A percentile compares a stretch with the other conserved stretches of the same genome.
These are phyloP conservation scores for Onthophagus taurus DNA, from an alignment of 1,140 invertebrate species.

Conservation along the genomic window DNA sequence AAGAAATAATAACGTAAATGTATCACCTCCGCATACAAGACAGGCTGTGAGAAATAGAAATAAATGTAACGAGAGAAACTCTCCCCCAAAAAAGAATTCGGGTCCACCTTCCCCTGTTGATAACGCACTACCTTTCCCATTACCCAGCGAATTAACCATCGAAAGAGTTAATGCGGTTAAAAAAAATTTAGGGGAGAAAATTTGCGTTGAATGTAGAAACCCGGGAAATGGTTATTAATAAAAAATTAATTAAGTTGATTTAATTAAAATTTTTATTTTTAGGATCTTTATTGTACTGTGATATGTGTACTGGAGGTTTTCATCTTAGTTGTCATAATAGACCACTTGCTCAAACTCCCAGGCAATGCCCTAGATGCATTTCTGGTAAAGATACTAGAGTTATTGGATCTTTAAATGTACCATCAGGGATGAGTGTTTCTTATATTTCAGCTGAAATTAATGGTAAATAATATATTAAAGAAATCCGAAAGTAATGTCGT, in stretches of 20 bases:
- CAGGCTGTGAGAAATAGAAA: conserved; percentile 34
- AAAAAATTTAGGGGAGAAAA: conserved; percentile 31
- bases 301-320: conserved; percentile 42
- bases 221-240: conserved; percentile 33
- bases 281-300: conserved; percentile 41
- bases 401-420: conserved; percentile 23
- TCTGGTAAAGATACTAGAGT: conserved; percentile 24
- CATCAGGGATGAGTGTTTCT: conserved; percentile 29
- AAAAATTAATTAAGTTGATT: background rate
- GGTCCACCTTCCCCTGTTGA: conserved; percentile 11
- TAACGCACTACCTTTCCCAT: conserved; percentile 21
- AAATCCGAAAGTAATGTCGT: no score
- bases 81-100: conserved; percentile 28
- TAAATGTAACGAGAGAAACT: conserved; percentile 36
- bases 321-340: conserved; percentile 44
- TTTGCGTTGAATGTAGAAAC: conserved; percentile 41
- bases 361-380: conserved; percentile 32
- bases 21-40: conserved; percentile 43
- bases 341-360: conserved; percentile 29
- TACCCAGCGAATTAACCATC: conserved; percentile 33
- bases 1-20: conserved; percentile 36
- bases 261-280: conserved; percentile 17
- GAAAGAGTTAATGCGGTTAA: conserved; percentile 35
- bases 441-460: conserved; percentile 26
- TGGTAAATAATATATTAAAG: no score